Evolutionary conservation across 2,797 vertebrate species (phyloP), one percentile per base, ranked within the genome.

Genomic region (Anguilla anguilla): DNA sequence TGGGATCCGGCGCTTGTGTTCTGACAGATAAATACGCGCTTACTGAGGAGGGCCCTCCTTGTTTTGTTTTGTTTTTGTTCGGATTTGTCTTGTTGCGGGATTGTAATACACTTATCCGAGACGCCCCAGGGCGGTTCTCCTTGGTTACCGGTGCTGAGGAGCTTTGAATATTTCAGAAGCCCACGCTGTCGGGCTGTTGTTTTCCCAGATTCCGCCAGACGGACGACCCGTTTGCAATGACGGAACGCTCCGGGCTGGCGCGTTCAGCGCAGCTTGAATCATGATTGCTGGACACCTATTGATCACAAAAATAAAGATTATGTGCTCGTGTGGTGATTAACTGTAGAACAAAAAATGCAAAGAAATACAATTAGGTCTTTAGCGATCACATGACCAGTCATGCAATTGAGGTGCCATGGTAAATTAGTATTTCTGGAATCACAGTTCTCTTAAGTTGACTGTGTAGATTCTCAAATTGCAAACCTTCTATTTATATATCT

Each of bases 111-210:
- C 46, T 82, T 82, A 46, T 82, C 46, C 25, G 79, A 49, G 46
- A n/a, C 22, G 9, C 35, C 79, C 79, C n/a, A 46, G 79, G 46
- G 79, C 79, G n/a, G 28, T 51, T 51, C 25, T 82, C n/a, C 28
- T 82, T 82, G 19, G 46, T 43, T 6, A 19, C 79, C 22, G 22
- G 10, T 9, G 28, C 43, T 51, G 46, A 51, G 46, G 46, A 51
- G 43, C 79, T 82, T 82, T 82, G 79, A 25, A 82, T 82, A 51
- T 82, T 49, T 82, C 46, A 51, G 11, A 25, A n/a, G 79, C 22
- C 79, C 79, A 51, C 79, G n/a, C 79, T 35, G 15, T 43, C 39
- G 39, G n/a, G 6, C 6, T 82, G 46, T 51, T 49, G 22, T 51
- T 82, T 51, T 51, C 79, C 22, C 43, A 82, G 51, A 82, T 13